phyloP scores from a whole-genome alignment of 2,797 vertebrate genomes.

The Halcyon smyrnensis region DNA sequence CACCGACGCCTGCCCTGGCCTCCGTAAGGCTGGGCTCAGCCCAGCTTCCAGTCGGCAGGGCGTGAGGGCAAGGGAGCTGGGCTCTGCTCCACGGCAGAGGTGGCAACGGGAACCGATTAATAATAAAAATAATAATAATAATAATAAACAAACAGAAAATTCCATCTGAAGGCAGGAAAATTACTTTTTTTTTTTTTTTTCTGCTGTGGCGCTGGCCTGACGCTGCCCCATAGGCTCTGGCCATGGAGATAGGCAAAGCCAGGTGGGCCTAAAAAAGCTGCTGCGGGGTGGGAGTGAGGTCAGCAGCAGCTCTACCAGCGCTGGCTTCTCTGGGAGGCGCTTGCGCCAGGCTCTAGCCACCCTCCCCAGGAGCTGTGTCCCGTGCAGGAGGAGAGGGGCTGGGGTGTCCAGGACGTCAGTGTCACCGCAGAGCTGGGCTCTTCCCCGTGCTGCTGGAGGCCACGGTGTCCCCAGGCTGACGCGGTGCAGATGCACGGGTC shows the following conservation, averaged over 20 bases:
- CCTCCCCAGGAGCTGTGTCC: neutral
- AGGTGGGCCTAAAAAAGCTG: neutral
- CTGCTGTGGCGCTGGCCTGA: neutral
- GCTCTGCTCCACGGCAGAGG: neutral
- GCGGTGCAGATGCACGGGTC: fast-evolving
- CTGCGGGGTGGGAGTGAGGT: fast-evolving
- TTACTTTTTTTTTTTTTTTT: neutral
- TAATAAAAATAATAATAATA: neutral
- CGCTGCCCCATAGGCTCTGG: neutral
- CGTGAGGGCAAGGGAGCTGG: fast-evolving
- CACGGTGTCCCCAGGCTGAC: neutral
- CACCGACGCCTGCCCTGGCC: neutral
- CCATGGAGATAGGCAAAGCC: neutral
- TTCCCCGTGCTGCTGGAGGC: fast-evolving
- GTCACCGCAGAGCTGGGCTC: neutral
- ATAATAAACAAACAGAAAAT: neutral
- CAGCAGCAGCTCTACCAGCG: neutral
- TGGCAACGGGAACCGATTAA: neutral
- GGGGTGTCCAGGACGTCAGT: fast-evolving
- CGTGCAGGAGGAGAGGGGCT: neutral
- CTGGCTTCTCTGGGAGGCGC: neutral
- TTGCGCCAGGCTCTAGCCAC: neutral
- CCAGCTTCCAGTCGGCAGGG: neutral
- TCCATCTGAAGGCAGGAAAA: neutral
- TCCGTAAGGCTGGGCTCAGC: neutral